These are phyloP conservation scores for Gorsachius magnificus DNA, from an alignment of 2,797 vertebrate genomes.

Conservation along the genomic window DNA sequence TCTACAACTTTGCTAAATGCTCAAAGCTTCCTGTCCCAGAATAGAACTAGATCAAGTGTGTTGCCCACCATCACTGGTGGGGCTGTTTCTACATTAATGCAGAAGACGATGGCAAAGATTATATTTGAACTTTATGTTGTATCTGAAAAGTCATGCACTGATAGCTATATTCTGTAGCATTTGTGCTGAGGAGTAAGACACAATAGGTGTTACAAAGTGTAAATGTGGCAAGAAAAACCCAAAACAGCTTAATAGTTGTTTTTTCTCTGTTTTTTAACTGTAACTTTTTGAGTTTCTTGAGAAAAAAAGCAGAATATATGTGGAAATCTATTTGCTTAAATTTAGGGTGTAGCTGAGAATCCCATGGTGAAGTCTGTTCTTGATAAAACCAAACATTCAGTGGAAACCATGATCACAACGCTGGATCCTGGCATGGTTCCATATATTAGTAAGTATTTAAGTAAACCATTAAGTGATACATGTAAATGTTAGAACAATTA, in stretches of 20 bases:
- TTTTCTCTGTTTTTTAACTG: neutral
- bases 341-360: slow-evolving; percentile 93
- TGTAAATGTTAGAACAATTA: neutral
- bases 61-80: neutral
- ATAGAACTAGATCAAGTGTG: neutral
- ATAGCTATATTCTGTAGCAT: neutral
- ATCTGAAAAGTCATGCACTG: neutral
- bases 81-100: neutral
- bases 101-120: neutral
- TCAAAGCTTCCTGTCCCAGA: neutral
- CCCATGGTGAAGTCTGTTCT: slow-evolving; percentile 92
- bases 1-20: neutral
- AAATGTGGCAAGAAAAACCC: neutral
- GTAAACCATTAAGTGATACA: neutral
- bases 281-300: neutral
- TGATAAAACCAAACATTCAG: slow-evolving; percentile 94
- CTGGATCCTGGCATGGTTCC: slow-evolving; percentile 98
- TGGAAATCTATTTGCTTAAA: neutral
- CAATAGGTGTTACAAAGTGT: neutral
- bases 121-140: neutral
- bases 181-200: neutral
- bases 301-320: neutral
- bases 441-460: slow-evolving; percentile 88
- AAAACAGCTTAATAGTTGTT: neutral
- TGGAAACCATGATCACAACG: slow-evolving; percentile 96